These are phyloP conservation scores for Sitophilus oryzae DNA, from an alignment of 1,140 invertebrate species.

Conservation along the genomic window DNA sequence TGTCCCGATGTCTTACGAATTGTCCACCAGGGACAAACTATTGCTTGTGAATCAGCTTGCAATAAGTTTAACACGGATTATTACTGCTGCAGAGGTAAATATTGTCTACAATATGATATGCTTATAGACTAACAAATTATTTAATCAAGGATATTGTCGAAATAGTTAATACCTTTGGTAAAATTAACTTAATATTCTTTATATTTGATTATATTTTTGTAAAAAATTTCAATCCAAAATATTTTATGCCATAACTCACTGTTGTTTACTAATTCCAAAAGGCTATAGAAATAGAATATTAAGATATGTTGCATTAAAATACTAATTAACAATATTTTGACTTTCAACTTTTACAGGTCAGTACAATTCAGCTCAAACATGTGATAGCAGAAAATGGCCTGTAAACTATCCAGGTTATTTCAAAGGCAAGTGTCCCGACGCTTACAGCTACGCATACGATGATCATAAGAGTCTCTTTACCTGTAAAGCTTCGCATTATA, in stretches of 20 bases:
- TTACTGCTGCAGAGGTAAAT: conserved; percentile 42
- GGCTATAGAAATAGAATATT: too few relatives aligned
- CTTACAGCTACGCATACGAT: conserved; percentile 45
- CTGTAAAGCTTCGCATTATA: conserved; percentile 29
- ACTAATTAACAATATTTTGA: too few relatives aligned
- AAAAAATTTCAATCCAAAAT: too few relatives aligned
- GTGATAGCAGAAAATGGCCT: conserved; percentile 38
- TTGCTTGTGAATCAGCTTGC: conserved; percentile 49
- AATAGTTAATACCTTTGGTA: too few relatives aligned
- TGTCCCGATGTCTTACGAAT: conserved; percentile 42
- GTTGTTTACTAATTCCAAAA: too few relatives aligned
- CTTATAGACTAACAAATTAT: too few relatives aligned
- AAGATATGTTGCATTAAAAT: too few relatives aligned
- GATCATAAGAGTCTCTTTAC: conserved; percentile 40
- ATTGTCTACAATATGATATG: too few relatives aligned
- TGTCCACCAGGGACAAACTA: conserved; percentile 27
- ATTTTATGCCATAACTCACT: background rate
- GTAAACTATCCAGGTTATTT: conserved; percentile 41
- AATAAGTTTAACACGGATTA: conserved; percentile 41
- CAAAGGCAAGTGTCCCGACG: conserved; percentile 43
- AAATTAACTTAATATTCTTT: too few relatives aligned
- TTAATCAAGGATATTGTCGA: too few relatives aligned
- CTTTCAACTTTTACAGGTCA: too few relatives aligned
- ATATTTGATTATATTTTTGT: too few relatives aligned
- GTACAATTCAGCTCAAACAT: conserved; percentile 38